Evolutionary conservation across 1,140 invertebrate genomes (phyloP), one percentile per base, ranked within the genome.

Genomic region (Anadara kagoshimensis): DNA sequence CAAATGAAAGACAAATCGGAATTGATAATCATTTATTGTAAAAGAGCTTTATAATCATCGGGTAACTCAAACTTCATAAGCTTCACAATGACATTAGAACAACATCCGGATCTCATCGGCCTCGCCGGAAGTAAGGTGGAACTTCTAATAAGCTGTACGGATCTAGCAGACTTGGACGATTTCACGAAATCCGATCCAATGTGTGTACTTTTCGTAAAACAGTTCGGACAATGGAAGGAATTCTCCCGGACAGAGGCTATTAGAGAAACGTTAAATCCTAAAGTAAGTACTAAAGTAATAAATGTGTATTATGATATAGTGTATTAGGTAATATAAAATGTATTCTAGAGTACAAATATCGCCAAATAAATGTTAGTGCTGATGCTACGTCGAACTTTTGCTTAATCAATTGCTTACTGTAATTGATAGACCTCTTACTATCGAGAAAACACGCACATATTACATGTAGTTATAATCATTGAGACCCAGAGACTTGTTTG

Each of bases 141-240:
- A 45, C 44, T 81, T 20, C 41, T 81, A 67, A 59, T 81, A 24
- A 70, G 65, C 84, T 84, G 73, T 78, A 92, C 91, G 69, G 87
- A 90, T 77, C 82, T 93, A 22, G 78, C 83, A 29, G 91, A 92
- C 73, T 89, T 89, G 54, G 92, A 93, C 86, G 82, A 91, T 22
- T 85, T 92, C 36, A 92, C 91, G 4, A 92, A 92, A 79, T 91
- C 91, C 24, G 92, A 93, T 82, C 92, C 92, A 11, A 90, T 92
- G 86, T 91, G 90, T 82, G 90, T 92, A 11, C 87, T 92, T 3
- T 92, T 88, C 76, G 85, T 90, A 53, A 87, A 89, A 73, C 90
- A 90, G 54, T 90, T 91, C 80, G 90, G 90, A n/a, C 84, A 90
- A 67, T 92, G 91, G 91, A 85, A 89, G 12, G 91, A 92, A 74